Percentiles rank a stretch among this genome's conserved stretches.
Conservation (phyloP, 2,113 vertebrate genomes). For the Actenoides hombroni region DNA sequence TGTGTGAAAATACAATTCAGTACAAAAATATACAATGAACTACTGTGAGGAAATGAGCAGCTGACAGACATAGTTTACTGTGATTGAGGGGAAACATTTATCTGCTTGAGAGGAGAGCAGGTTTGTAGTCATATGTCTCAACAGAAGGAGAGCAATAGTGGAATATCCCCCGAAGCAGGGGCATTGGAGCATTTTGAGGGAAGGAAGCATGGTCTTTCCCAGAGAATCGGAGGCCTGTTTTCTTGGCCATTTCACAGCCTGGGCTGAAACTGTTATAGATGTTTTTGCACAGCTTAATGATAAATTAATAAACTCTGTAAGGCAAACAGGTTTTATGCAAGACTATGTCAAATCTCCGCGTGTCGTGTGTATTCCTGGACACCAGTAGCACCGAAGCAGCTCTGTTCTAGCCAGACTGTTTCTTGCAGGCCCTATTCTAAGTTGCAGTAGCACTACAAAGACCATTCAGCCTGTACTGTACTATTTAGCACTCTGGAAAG, state of each 20-base stretch:
- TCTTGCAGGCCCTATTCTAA: background rate
- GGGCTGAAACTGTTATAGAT: background rate
- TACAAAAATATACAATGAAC: background rate
- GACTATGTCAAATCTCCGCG: rapidly evolving
- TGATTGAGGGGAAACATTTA: slow-evolving; percentile 39
- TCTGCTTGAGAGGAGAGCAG: slow-evolving; percentile 33
- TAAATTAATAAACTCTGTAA: background rate
- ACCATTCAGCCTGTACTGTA: background rate
- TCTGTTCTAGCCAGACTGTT: background rate
- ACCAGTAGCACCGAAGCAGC: background rate
- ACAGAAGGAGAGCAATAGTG: slow-evolving; percentile 24
- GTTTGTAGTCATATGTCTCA: slow-evolving; percentile 63
- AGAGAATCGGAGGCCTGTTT: background rate
- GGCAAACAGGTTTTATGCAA: background rate
- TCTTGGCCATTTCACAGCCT: slow-evolving; percentile 13
- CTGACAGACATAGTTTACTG: slow-evolving; percentile 24
- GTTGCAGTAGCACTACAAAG: background rate
- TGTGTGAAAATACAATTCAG: background rate
- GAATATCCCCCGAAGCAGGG: slow-evolving; percentile 37
- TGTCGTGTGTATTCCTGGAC: background rate
- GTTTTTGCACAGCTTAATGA: background rate
- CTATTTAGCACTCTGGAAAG: background rate
- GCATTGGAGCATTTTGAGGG: background rate
- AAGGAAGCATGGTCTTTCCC: background rate
- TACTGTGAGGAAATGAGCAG: background rate